Percentiles rank a stretch among this genome's conserved stretches.
Conservation (phyloP, 37 sponge, comb jelly and placozoan species). For the Petrosia ficiformis region DNA sequence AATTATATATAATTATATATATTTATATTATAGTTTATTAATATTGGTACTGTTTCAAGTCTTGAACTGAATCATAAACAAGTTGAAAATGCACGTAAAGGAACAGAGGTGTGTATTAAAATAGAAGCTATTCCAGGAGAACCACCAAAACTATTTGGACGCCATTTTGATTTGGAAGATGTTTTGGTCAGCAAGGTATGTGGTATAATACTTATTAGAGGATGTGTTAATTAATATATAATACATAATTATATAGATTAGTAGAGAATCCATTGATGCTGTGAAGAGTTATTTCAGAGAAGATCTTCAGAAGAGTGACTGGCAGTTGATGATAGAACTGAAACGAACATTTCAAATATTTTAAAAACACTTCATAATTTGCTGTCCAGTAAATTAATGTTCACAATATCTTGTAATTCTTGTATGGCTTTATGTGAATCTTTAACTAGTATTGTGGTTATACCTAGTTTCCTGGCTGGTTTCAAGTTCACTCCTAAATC, state of each 20-base stretch:
- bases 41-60: slow-evolving; percentile 79
- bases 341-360: slow-evolving; percentile 86
- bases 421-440: too few relatives aligned
- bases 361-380: too few relatives aligned
- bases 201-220: neutral
- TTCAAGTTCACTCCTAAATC: slow-evolving; percentile 57
- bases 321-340: slow-evolving; percentile 93
- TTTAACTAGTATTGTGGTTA: slow-evolving; percentile 36
- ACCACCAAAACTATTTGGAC: slow-evolving; percentile 88
- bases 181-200: slow-evolving; percentile 94
- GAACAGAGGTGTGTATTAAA: slow-evolving; percentile 93
- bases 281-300: slow-evolving; percentile 96
- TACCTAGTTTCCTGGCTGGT: slow-evolving; percentile 39
- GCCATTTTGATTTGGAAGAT: slow-evolving; percentile 94
- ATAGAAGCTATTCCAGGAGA: slow-evolving; percentile 86
- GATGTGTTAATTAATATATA: neutral
- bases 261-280: slow-evolving; percentile 94
- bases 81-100: slow-evolving; percentile 75
- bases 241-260: slow-evolving; percentile 54
- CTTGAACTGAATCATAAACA: slow-evolving; percentile 90
- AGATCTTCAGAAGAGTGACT: slow-evolving; percentile 86
- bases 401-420: too few relatives aligned
- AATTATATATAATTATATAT: neutral
- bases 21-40: slow-evolving; percentile 54
- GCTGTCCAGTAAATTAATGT: too few relatives aligned